Conservation (phyloP, 2,113 vertebrate genomes). For the Pteropus alecto region DNA sequence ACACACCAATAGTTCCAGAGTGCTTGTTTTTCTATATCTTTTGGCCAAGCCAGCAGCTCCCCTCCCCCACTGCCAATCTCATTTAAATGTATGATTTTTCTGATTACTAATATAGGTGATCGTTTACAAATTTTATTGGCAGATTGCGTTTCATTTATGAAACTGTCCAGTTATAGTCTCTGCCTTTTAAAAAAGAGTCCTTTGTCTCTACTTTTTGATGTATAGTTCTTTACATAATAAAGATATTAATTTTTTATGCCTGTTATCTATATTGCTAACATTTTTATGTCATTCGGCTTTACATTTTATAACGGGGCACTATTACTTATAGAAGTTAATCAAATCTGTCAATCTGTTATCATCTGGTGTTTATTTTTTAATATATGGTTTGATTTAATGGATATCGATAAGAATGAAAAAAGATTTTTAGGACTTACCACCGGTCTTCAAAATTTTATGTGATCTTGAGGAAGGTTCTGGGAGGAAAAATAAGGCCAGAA, state of each 20-base stretch:
- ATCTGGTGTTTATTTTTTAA: background rate
- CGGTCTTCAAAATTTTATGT: slow-evolving; percentile 93
- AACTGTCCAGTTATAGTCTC: background rate
- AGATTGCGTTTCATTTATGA: background rate
- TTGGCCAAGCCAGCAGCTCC: background rate
- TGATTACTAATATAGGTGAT: background rate
- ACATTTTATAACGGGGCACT: background rate
- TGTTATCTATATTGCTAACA: background rate
- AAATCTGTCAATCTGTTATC: background rate
- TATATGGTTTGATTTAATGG: background rate
- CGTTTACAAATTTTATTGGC: background rate
- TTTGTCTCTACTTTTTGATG: background rate
- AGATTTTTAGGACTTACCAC: slow-evolving; percentile 81
- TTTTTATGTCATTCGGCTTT: background rate
- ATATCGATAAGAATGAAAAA: background rate
- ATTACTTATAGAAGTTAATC: background rate
- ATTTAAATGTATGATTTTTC: background rate
- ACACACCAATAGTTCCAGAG: background rate
- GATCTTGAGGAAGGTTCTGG: slow-evolving; percentile 94
- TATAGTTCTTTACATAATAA: background rate
- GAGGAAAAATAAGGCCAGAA: slow-evolving; percentile 58
- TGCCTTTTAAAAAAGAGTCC: background rate
- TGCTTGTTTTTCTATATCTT: background rate
- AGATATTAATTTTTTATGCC: background rate
- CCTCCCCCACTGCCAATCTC: background rate